These are phyloP conservation scores for Musca domestica DNA, from an alignment of 1,140 invertebrate species.

Conservation along the genomic window DNA sequence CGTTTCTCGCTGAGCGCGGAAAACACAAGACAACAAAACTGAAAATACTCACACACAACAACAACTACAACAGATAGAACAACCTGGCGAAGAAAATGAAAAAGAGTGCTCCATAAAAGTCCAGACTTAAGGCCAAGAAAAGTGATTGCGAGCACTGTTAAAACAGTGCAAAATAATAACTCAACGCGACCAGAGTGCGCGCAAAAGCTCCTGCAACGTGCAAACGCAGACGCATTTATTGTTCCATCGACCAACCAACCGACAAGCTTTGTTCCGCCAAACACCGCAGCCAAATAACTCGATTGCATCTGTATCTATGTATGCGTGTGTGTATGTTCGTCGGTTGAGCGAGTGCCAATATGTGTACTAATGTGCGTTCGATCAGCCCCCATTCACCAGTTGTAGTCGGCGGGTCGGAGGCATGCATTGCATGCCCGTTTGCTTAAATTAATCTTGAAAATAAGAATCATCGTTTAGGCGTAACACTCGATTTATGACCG, in stretches of 20 bases:
- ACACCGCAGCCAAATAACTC: no score
- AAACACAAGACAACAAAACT: not conserved
- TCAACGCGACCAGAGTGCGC: slow-evolving; percentile 44
- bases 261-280: no score
- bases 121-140: slow-evolving; percentile 16
- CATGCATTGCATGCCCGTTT: not conserved
- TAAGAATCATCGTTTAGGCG: slow-evolving; percentile 12
- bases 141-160: slow-evolving; percentile 8
- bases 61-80: no score
- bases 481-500: slow-evolving; percentile 9
- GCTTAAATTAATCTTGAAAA: slow-evolving; percentile 21
- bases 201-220: slow-evolving; percentile 17
- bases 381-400: no score
- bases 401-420: not conserved
- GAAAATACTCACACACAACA: not conserved
- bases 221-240: slow-evolving; percentile 23
- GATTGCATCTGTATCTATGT: no score
- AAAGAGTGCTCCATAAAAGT: slow-evolving; percentile 16
- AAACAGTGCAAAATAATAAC: slow-evolving; percentile 47
- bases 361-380: no score
- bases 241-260: no score
- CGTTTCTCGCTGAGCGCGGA: slow-evolving; percentile 3
- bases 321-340: no score
- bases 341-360: no score
- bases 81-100: not conserved